Evolutionary conservation across 2,888 invertebrate species (phyloP), one percentile per base, ranked within the genome.

Genomic region (Molanna angustata): DNA sequence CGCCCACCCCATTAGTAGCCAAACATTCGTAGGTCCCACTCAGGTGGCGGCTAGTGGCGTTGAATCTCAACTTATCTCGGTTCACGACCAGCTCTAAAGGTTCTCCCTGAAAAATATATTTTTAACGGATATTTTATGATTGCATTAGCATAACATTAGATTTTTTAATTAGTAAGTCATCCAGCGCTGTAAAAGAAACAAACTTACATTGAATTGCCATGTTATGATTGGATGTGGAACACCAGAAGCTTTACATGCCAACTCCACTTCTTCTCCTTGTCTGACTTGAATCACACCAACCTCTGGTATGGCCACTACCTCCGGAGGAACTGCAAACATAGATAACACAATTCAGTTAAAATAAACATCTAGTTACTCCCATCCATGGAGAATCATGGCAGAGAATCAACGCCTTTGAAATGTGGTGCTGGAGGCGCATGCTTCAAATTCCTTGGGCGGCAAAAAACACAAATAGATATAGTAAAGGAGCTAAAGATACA

Each of bases 1-100:
- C 82, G 0, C 90, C 90, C 7, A 90, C 85, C 1, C 86, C 87
- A 64, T 90, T 91, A 59, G 72, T 76, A 0, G 85, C 90, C 0
- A 78, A 66, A 62, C 90, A 91, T 62, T 86, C 83, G 63, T 90
- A 89, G 2, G 79, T 73, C 0, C 90, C 90, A 0, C 88, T 83
- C 62, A 86, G 73, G 42, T 79, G 73, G 1, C 85, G 74, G 57
- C 84, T 84, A 54, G 82, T 82, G 0, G 85, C 86, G 16, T 78
- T 76, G 68, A 87, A 86, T 60, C 75, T 75, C 52, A 87, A 72
- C 45, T 80, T 73, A 18, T 82, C 74, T 37, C 84, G 72, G 59
- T 81, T 80, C 46, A 82, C 80, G 21, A 85, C 62, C 2, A 85
- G 64, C 18, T 80, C 78, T 71, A 86, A 74, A 19, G 79, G 74